These are phyloP conservation scores for Hydrotaea cyrtoneurina DNA, from an alignment of 2,888 invertebrate species.

Conservation along the genomic window DNA sequence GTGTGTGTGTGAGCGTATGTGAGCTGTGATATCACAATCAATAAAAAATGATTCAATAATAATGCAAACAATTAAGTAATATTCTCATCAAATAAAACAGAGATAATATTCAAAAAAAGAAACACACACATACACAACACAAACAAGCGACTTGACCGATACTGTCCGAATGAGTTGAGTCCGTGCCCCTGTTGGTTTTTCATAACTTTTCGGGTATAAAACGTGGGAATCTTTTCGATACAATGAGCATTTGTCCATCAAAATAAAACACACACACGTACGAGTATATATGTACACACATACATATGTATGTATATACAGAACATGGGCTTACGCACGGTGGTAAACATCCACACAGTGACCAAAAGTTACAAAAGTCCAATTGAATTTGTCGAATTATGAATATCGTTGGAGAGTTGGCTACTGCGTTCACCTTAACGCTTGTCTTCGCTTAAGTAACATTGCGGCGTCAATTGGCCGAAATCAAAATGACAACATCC, in stretches of 20 bases:
- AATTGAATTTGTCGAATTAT: no score
- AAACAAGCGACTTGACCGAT: conserved; percentile 49
- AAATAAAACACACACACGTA: conserved; percentile 2
- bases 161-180: background rate
- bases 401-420: no score
- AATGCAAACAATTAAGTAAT: conserved; percentile 54
- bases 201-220: conserved; percentile 45
- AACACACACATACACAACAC: conserved; percentile 18
- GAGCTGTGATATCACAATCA: conserved; percentile 33
- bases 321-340: no score
- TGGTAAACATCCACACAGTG: no score
- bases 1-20: background rate
- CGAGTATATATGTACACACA: conserved; percentile 9
- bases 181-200: conserved; percentile 32
- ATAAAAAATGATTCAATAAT: conserved; percentile 57
- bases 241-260: conserved; percentile 2
- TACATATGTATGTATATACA: conserved; percentile 23
- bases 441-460: no score
- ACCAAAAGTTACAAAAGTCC: no score
- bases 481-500: no score
- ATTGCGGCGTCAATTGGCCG: no score
- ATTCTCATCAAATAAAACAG: conserved; percentile 51
- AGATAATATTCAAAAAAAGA: background rate
- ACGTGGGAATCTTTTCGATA: conserved; percentile 61
- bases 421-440: no score